A percentile compares a stretch with the other conserved stretches of the same genome.
Evolutionary conservation across 1,140 invertebrate genomes (phyloP).

Genomic region (Druon quercuslanigerum): DNA sequence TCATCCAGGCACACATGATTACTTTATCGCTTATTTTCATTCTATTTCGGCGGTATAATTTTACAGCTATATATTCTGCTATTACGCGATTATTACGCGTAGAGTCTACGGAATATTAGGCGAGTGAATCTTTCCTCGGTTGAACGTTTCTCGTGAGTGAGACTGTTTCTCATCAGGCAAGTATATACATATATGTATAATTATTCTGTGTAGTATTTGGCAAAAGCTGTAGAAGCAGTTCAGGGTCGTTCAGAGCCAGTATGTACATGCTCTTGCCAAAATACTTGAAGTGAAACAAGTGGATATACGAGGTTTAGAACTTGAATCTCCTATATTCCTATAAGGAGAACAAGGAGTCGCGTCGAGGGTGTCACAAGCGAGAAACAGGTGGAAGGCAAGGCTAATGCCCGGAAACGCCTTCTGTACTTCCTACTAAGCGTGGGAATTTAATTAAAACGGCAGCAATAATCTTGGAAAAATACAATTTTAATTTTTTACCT

Average conservation of each 20-base stretch:
- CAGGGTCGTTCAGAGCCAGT: slow-evolving; percentile 6
- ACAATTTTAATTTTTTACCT: slow-evolving; percentile 6
- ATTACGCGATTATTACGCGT: too few relatives aligned
- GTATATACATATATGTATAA: background rate
- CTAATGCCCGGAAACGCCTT: slow-evolving; percentile 29
- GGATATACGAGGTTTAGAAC: slow-evolving; percentile 12
- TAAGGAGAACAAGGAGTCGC: slow-evolving; percentile 16
- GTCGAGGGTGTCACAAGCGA: slow-evolving; percentile 27
- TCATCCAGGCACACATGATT: too few relatives aligned
- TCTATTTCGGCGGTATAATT: too few relatives aligned
- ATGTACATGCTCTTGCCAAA: slow-evolving; percentile 3
- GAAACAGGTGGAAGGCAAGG: slow-evolving; percentile 21
- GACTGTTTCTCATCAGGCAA: background rate
- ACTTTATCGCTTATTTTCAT: too few relatives aligned
- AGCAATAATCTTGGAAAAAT: slow-evolving; percentile 12
- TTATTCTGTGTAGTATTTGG: background rate
- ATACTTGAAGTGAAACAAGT: slow-evolving; percentile 25
- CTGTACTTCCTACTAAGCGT: slow-evolving; percentile 27
- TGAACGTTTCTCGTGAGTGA: too few relatives aligned
- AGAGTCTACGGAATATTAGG: too few relatives aligned
- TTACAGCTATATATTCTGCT: too few relatives aligned
- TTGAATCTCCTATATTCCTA: slow-evolving; percentile 7
- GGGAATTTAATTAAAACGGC: slow-evolving; percentile 31
- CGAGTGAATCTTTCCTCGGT: too few relatives aligned
- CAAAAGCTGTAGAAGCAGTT: slow-evolving; percentile 8